Evolutionary conservation across 2,797 vertebrate genomes (phyloP).

Genomic region (Garrulus glandarius): DNA sequence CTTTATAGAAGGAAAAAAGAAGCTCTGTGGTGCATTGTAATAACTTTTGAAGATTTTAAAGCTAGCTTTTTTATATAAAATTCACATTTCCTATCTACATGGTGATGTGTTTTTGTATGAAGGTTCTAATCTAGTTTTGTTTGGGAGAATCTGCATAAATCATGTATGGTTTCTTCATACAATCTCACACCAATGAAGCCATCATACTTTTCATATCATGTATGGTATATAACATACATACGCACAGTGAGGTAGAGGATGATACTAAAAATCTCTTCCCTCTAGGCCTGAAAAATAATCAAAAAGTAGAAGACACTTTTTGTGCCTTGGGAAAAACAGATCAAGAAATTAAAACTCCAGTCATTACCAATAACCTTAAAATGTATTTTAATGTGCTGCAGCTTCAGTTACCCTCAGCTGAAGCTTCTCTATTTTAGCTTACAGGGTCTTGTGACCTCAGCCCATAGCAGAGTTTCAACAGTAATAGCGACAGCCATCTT

Average conservation of each 20-base stretch:
- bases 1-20: background rate
- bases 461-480: slow-evolving; percentile 57
- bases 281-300: slow-evolving; percentile 6
- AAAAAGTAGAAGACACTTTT: background rate
- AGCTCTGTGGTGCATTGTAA: background rate
- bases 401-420: slow-evolving; percentile 60
- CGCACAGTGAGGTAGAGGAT: background rate
- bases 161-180: background rate
- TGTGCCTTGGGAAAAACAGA: background rate
- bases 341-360: slow-evolving; percentile 25
- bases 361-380: slow-evolving; percentile 54
- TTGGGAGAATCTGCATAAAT: background rate
- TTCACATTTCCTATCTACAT: background rate
- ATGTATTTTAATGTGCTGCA: slow-evolving; percentile 62
- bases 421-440: slow-evolving; percentile 61
- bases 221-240: background rate
- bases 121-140: background rate
- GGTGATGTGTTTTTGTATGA: background rate
- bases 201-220: background rate
- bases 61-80: background rate
- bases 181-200: background rate
- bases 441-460: slow-evolving; percentile 53
- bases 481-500: slow-evolving; percentile 44
- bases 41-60: background rate
- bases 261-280: background rate